These are phyloP conservation scores for Lycaena phlaeas DNA, from an alignment of 2,888 invertebrate genomes.

Conservation along the genomic window DNA sequence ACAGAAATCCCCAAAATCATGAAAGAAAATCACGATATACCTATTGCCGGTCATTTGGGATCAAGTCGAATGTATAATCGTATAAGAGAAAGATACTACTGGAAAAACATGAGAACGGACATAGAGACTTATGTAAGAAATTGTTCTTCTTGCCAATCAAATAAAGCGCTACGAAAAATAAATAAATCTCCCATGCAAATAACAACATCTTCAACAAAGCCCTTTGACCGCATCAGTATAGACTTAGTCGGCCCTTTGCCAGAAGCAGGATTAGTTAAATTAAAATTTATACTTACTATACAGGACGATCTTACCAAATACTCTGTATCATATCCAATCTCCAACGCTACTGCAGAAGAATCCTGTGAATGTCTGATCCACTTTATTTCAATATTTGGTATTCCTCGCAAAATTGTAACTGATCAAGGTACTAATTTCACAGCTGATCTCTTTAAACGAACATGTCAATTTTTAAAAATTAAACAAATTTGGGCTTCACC, in stretches of 20 bases:
- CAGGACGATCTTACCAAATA: conserved; percentile 6
- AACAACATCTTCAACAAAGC: neutral
- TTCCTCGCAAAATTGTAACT: conserved; percentile 19
- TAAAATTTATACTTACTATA: conserved; percentile 12
- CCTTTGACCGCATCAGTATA: neutral
- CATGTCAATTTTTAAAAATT: conserved; percentile 11
- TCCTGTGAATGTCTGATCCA: conserved; percentile 7
- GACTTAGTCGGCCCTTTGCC: conserved; percentile 16
- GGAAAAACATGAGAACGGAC: neutral
- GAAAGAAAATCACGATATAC: conserved; percentile 1
- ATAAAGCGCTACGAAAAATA: conserved; percentile 3
- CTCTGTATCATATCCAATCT: conserved; percentile 1
- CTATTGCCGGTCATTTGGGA: neutral
- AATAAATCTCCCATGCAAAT: neutral
- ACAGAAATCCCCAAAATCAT: neutral
- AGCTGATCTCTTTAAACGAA: conserved; percentile 9
- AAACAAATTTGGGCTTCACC: conserved; percentile 11
- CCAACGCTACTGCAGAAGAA: conserved; percentile 4
- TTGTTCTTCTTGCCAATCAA: neutral
- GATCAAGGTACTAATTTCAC: conserved; percentile 19
- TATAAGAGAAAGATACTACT: neutral
- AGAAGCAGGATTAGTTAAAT: conserved; percentile 10
- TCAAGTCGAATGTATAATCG: neutral
- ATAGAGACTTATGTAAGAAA: neutral
- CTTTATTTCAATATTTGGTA: conserved; percentile 20